Evolutionary conservation across 2,797 vertebrate species (phyloP), one percentile per base, ranked within the genome.

Genomic region (Xenopus petersii): DNA sequence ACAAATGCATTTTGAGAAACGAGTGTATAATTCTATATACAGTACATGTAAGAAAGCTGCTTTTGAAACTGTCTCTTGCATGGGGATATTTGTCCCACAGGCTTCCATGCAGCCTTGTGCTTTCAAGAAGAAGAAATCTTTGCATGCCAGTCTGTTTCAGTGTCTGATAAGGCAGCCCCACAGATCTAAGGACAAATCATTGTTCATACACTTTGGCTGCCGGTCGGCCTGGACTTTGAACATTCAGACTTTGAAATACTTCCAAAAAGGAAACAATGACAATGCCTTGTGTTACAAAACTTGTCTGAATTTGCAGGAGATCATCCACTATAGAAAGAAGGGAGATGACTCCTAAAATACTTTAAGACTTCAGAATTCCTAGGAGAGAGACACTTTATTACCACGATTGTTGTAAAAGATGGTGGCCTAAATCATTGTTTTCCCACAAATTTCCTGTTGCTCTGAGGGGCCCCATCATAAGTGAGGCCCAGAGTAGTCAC

Each of bases 161-260:
- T 10, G 8, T 26, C 21, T 60, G 58, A 60, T 60, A 26, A 60
- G 58, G 21, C 58, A 26, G 58, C 58, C 12, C 58, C 2, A 17
- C 21, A 60, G 58, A 26, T 60, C 21, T 60, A 60, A 60, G 17
- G 12, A 60, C 21, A 60, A 60, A 60, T 60, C 58, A 16, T 56
- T 56, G 54, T 17, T 56, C 54, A 56, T 17, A 56, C 13, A 56
- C 7, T 56, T 17, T 17, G 9, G 54, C 58, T 24, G 10, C 21
- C 21, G 5, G 24, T 24, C 21, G 10, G 58, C 8, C 17, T 60
- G 17, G 10, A 24, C 58, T 60, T 60, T 60, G 58, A 60, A 60
- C 17, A 60, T 60, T 9, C 9, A 13, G 11, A 60, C 58, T 60
- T 60, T 60, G 58, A 60, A 60, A 26, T 60, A 6, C 12, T 26